Conservation (phyloP, 2,888 invertebrate genomes). For the Theretra japonica region DNA sequence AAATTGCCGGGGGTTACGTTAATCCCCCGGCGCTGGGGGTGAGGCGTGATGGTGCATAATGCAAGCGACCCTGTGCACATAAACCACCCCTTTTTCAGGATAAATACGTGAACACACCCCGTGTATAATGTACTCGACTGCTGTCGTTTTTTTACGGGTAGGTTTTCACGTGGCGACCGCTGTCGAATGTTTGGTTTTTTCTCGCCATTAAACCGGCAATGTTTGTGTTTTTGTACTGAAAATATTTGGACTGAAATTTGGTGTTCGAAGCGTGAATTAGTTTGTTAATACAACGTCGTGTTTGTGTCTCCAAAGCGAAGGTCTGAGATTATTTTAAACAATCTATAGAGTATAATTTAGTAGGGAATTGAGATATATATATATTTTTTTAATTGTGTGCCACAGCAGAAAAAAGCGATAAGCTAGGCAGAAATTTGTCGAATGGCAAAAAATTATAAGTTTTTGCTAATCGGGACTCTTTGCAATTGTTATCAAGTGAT, state of each 20-base stretch:
- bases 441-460: too few relatives aligned
- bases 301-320: too few relatives aligned
- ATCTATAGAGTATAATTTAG: too few relatives aligned
- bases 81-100: constrained; percentile 11
- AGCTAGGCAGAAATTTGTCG: too few relatives aligned
- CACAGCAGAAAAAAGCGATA: too few relatives aligned
- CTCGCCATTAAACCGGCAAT: background rate
- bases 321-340: too few relatives aligned
- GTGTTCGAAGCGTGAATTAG: too few relatives aligned
- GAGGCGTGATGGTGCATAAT: constrained; percentile 27
- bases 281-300: too few relatives aligned
- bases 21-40: constrained; percentile 17
- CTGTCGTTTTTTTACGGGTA: constrained; percentile 5
- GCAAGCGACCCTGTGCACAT: constrained; percentile 7
- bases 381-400: too few relatives aligned
- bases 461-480: too few relatives aligned
- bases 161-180: background rate
- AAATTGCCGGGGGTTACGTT: constrained; percentile 17
- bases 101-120: constrained; percentile 22
- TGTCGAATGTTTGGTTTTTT: constrained; percentile 8
- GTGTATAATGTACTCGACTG: background rate
- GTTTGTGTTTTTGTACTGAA: background rate
- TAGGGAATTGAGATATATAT: too few relatives aligned
- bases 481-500: too few relatives aligned
- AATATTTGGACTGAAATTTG: background rate